phyloP scores from a whole-genome alignment of 2,113 vertebrate genomes.

The Pedionomus torquatus region DNA sequence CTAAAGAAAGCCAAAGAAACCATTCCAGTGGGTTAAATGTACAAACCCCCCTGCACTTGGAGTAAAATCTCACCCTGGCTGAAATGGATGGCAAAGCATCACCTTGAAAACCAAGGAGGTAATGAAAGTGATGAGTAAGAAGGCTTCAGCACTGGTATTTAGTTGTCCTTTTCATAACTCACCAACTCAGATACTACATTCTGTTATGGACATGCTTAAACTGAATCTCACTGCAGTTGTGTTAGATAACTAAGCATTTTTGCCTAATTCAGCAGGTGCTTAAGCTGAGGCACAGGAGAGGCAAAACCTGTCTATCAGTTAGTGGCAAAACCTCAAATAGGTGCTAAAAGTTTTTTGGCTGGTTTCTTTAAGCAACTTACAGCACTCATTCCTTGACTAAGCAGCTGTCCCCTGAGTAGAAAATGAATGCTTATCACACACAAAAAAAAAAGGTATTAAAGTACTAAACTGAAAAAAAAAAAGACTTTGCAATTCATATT shows the following conservation, averaged over 20 bases:
- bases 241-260: not conserved
- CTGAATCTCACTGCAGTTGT: not conserved
- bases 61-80: not conserved
- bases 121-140: not conserved
- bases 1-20: not conserved
- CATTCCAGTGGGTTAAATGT: not conserved
- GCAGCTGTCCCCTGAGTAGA: not conserved
- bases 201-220: not conserved
- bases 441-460: not conserved
- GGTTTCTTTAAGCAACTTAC: not conserved
- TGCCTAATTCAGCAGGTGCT: not conserved
- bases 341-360: not conserved
- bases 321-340: not conserved
- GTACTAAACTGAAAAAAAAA: not conserved
- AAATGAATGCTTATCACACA: not conserved
- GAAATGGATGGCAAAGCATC: not conserved
- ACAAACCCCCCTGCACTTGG: fast-evolving
- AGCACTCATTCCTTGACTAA: not conserved
- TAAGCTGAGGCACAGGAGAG: not conserved
- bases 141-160: not conserved
- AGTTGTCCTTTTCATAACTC: not conserved
- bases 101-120: not conserved
- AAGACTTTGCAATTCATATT: not conserved
- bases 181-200: not conserved
- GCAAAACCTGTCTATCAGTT: not conserved